phyloP scores from a whole-genome alignment of 2,797 vertebrate species.

The Onychomys arenicola region DNA sequence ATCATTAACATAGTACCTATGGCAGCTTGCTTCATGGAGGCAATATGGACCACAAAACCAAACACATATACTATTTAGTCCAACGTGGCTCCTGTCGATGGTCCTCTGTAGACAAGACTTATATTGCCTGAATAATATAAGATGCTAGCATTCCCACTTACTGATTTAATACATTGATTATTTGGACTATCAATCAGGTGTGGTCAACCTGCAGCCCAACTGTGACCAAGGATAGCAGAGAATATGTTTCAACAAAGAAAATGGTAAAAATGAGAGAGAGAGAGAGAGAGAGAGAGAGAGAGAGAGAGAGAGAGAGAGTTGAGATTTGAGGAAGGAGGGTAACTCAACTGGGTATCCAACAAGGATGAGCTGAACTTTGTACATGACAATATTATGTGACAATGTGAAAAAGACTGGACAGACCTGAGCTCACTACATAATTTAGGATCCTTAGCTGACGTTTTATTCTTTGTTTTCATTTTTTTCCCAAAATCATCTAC shows the following conservation, averaged over 20 bases:
- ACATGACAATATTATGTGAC: not conserved
- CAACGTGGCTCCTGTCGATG: not conserved
- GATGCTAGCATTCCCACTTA: not conserved
- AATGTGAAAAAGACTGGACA: not conserved
- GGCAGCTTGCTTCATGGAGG: not conserved
- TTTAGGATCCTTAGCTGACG: not conserved
- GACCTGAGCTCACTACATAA: no score
- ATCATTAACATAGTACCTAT: not conserved
- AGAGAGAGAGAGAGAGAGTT: no score
- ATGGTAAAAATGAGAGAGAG: no score
- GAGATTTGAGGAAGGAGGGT: not conserved
- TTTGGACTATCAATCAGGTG: not conserved
- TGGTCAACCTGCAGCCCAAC: not conserved
- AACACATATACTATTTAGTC: not conserved
- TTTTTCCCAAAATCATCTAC: not conserved
- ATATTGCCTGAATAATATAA: not conserved
- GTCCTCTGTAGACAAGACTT: not conserved
- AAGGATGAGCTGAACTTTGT: not conserved
- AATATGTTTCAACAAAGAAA: not conserved
- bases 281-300: not conserved
- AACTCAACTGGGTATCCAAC: no score
- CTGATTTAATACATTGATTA: not conserved
- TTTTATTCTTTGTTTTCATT: conserved; percentile 4
- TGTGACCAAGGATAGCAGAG: not conserved
- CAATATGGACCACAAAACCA: not conserved